Evolutionary conservation across 2,888 invertebrate species (phyloP), one percentile per base, ranked within the genome.

Genomic region (Escarpia spicata): DNA sequence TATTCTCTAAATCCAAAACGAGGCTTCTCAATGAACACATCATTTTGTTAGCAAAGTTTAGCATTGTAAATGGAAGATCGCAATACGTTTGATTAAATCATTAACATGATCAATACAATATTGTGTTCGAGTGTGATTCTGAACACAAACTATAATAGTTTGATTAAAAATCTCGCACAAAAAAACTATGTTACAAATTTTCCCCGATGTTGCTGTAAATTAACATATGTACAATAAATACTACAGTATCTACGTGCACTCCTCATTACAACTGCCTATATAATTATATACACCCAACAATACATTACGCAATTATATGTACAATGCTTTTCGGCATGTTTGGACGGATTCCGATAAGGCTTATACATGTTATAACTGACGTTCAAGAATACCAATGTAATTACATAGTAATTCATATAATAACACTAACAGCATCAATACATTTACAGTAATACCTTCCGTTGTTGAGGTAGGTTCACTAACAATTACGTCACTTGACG

Each of bases 331-430:
- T 75, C 75, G 75, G 75, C 75, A 75, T 75, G 12, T 75, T 75
- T 75, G 75, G 75, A 75, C 75, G 75, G 75, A 75, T 75, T 75
- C 75, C 75, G 75, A 75, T 75, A 75, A 75, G 75, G 75, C 75
- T 19, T 75, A 52, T 15, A 26, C 75, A 75, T 75, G 6, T 75
- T 75, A 75, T 75, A n/a, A 75, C 19, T 19, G 15, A 75, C 75
- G 75, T 75, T 75, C 75, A 75, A 52, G 3, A 75, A 19, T 75
- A 75, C 19, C 19, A 75, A 75, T 0, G 26, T 75, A 75, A 26
- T 75, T 75, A 26, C 75, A 19, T 75, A 19, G 75, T 75, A 75
- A 26, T 75, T 75, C 75, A 75, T 19, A 15, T 15, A 75, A 75
- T 26, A 75, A 75, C 6, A 75, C 75, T 6, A 75, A 75, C 75